Conservation (phyloP, 2,113 vertebrate genomes). For the Mastomys natalensis region DNA sequence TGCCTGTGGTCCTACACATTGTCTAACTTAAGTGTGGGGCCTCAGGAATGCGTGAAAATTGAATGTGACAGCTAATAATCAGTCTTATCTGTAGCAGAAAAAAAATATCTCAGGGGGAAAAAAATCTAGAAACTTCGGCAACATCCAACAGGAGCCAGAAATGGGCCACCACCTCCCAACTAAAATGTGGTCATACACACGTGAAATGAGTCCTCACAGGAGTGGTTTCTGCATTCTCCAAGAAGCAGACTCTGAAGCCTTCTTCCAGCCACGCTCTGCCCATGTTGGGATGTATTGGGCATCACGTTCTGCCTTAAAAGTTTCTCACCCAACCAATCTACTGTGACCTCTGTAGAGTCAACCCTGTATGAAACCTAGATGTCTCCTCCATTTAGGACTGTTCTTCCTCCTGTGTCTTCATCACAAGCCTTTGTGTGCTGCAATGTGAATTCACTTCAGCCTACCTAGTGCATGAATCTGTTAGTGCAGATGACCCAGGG, state of each 20-base stretch:
- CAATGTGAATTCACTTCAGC: not conserved
- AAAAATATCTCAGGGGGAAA: not conserved
- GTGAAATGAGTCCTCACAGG: not conserved
- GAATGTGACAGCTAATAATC: constrained; percentile 23
- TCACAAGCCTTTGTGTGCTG: not conserved
- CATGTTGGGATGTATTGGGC: not conserved
- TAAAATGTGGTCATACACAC: not conserved
- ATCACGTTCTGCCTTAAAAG: not conserved
- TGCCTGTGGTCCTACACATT: constrained; percentile 54
- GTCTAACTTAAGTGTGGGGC: constrained; percentile 29
- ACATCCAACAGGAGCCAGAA: not conserved
- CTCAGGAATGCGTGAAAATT: constrained; percentile 58
- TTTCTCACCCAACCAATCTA: not conserved
- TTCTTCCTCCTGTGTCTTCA: not conserved
- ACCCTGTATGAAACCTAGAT: not conserved
- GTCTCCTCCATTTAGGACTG: not conserved
- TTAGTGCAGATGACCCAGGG: not conserved
- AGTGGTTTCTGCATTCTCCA: not conserved
- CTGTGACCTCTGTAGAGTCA: constrained; percentile 1
- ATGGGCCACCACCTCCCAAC: not conserved
- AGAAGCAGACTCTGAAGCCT: not conserved
- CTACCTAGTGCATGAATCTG: not conserved
- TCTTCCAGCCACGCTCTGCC: not conserved
- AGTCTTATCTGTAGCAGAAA: not conserved
- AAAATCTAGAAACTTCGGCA: not conserved